Evolutionary conservation across 2,797 vertebrate species (phyloP), one percentile per base, ranked within the genome.

Genomic region (Hoplostethus atlanticus): DNA sequence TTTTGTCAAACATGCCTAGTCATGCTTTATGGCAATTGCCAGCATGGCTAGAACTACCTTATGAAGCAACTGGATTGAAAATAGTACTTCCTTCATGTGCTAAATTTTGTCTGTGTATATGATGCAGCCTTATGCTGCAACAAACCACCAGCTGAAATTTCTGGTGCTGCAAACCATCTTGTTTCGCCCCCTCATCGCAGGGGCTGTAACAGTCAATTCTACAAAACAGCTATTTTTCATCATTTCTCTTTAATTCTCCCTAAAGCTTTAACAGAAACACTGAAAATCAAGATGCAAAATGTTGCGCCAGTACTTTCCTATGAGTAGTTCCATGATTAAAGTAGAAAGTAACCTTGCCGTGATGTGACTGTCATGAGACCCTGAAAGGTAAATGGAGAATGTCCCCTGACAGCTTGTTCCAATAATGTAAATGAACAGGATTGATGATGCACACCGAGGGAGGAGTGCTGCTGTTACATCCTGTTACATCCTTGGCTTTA

Each of bases 301-400:
- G 0, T 15, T 4, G 34, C 8, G 21, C 0, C 30, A 2, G 28
- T 76, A 72, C 80, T 81, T 76, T 84, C 81, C 2, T 1, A 25
- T 77, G 61, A 71, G 79, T 42, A 75, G 81, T 87, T 79, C 74
- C 67, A 77, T 28, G 54, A 6, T 1, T 2, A 77, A 71, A 31
- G 55, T 80, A 85, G 79, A 77, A 53, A 51, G 63, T 72, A 62
- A 77, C 64, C 69, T 59, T 54, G 50, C 50, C 40, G 21, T 76
- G 76, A 81, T 76, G 68, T 88, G 80, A 87, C 79, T 84, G 74
- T 52, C 31, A 31, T 3, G 17, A 34, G 54, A 52, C 54, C 55
- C 62, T 12, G 51, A 67, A 46, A 71, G 28, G 88, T 90, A 89
- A 92, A 84, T 56, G 82, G 84, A 90, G 77, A 88, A 60, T 13